A percentile compares a stretch with the other conserved stretches of the same genome.
Conservation (phyloP, 1,140 invertebrate species). For the Lepidurus couesii region DNA sequence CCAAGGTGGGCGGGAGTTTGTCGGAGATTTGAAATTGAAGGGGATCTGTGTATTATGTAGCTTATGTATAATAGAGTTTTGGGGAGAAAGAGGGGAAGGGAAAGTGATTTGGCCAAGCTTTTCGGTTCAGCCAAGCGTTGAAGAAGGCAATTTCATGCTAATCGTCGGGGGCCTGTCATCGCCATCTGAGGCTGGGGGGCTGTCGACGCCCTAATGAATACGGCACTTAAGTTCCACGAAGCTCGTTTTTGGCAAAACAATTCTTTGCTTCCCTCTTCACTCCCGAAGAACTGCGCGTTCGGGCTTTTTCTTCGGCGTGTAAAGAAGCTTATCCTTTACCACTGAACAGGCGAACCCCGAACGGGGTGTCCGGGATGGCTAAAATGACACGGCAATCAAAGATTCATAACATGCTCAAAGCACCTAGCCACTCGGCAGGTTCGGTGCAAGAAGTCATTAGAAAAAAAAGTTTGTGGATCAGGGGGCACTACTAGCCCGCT, state of each 20-base stretch:
- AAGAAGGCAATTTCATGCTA: conserved; percentile 22
- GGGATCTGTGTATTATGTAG: conserved; percentile 22
- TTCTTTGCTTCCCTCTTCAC: background rate
- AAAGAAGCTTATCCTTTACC: background rate
- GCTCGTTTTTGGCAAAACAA: conserved; percentile 4
- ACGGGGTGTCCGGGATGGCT: background rate
- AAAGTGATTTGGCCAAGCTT: conserved; percentile 15
- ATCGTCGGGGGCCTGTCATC: conserved; percentile 11
- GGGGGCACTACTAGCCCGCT: too few species aligned
- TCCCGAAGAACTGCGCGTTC: background rate
- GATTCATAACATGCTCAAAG: background rate
- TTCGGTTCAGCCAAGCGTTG: conserved; percentile 17
- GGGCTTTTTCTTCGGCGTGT: too few species aligned
- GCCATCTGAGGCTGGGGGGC: conserved; percentile 17
- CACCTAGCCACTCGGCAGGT: background rate
- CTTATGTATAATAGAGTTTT: conserved; percentile 22
- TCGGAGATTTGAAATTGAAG: conserved; percentile 6
- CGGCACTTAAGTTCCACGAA: background rate
- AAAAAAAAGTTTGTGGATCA: too few species aligned
- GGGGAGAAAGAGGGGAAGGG: conserved; percentile 14
- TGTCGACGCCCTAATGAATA: conserved; percentile 19
- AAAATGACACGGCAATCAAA: background rate
- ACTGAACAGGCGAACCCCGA: background rate
- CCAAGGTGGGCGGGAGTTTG: background rate
- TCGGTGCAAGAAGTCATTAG: background rate